Evolutionary conservation across 2,888 invertebrate species (phyloP), one percentile per base, ranked within the genome.

Genomic region (Eupsilia transversa): DNA sequence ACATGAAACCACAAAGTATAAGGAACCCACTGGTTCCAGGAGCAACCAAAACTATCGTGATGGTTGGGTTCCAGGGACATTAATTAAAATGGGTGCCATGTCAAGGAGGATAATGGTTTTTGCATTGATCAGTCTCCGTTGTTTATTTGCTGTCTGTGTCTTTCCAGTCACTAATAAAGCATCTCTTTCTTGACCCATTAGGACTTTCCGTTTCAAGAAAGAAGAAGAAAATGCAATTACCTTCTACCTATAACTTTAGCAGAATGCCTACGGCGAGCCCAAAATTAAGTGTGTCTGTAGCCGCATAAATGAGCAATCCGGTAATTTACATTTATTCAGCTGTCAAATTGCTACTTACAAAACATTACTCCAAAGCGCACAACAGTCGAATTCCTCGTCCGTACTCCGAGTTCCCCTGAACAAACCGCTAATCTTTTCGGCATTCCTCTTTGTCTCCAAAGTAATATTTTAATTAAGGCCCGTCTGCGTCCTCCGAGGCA

Each of bases 391-490:
- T 23, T 61, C 68, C 1, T 3, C 6, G 14, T 27, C 81, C 52
- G 14, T 66, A 76, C 46, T 43, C 27, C n/a, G 72, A 46, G 49
- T 83, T 78, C 84, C 80, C 75, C 82, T n/a, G 65, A 81, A 84
- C 79, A 81, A 83, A 91, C 92, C 92, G 89, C 93, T 92, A 93
- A 94, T 94, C 93, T 94, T 93, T 91, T 89, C 88, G 86, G 89
- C 88, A 88, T 91, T 91, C 88, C 91, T 90, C 93, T 93, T 92
- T 93, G 93, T 93, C 92, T 92, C 91, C 89, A 82, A 86, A 93
- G 92, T 93, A 92, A 94, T 94, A 94, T 94, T 94, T 94, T 94
- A 94, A 94, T 94, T 94, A 93, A 92, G 91, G 83, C 86, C 85
- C 85, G 90, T 87, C 91, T 88, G 86, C 85, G 84, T 79, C 77